phyloP scores from a whole-genome alignment of 2,113 vertebrate genomes.

The Piprites chloris region DNA sequence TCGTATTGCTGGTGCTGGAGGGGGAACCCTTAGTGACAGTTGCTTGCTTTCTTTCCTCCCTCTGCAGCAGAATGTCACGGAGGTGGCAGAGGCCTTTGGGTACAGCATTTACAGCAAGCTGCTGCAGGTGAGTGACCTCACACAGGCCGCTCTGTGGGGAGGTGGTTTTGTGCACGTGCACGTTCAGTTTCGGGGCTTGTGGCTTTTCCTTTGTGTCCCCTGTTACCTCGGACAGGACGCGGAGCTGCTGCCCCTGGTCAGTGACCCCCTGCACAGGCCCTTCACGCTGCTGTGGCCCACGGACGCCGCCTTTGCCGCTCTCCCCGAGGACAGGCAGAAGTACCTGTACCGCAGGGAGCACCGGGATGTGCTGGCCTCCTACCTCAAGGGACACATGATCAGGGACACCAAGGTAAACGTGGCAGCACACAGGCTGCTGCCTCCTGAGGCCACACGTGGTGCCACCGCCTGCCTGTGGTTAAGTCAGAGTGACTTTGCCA shows the following conservation, averaged over 20 bases:
- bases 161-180: not conserved
- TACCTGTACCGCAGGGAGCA: constrained; percentile 88
- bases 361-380: constrained; percentile 78
- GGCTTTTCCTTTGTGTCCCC: not conserved
- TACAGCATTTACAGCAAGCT: constrained; percentile 85
- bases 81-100: constrained; percentile 80
- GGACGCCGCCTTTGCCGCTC: constrained; percentile 76
- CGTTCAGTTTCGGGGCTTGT: not conserved
- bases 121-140: constrained; percentile 75
- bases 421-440: not conserved
- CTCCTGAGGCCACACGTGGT: not conserved
- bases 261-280: constrained; percentile 74
- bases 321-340: constrained; percentile 73
- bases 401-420: constrained; percentile 74
- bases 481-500: not conserved
- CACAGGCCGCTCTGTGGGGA: not conserved
- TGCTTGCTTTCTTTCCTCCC: not conserved
- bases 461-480: not conserved
- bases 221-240: constrained; percentile 70
- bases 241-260: constrained; percentile 77
- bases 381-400: constrained; percentile 86
- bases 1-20: not conserved
- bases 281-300: constrained; percentile 94
- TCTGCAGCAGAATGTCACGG: constrained; percentile 79
- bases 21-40: not conserved